Evolutionary conservation across 2,888 invertebrate genomes (phyloP).

Genomic region (Thysanoteuthis rhombus): DNA sequence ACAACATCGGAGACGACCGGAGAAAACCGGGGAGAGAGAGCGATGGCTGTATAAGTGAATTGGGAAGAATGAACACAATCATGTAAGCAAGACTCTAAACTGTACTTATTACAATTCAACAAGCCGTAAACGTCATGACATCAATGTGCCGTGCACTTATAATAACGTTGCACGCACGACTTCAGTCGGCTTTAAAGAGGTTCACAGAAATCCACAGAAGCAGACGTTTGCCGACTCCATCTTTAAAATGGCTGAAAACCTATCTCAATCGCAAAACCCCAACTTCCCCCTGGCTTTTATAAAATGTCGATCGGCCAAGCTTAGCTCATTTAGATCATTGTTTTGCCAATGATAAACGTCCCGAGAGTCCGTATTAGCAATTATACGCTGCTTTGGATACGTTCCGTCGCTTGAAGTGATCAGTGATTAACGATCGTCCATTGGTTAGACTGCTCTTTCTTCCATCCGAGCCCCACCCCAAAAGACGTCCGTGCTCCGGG

Average conservation of each 20-base stretch:
- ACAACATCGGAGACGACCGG: not conserved
- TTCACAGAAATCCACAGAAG: not conserved
- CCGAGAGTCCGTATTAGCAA: not conserved
- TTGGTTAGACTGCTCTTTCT: not conserved
- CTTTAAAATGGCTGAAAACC: not conserved
- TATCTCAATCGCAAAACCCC: not conserved
- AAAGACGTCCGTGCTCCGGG: not conserved
- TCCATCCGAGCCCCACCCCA: not conserved
- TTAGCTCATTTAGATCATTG: constrained; percentile 12
- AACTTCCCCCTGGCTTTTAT: not conserved
- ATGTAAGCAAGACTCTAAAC: not conserved
- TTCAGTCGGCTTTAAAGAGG: not conserved
- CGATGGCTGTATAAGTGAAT: not conserved
- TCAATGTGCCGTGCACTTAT: not conserved
- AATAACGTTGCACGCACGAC: not conserved
- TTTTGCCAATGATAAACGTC: not conserved
- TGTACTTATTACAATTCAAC: not conserved
- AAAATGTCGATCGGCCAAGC: not conserved
- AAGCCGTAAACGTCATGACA: not conserved
- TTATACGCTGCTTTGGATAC: not conserved
- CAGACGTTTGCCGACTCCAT: not conserved
- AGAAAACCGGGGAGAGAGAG: not conserved
- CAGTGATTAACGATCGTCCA: not conserved
- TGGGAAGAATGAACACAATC: not conserved
- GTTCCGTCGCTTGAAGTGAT: not conserved